These are phyloP conservation scores for Melinaea marsaeus DNA, from an alignment of 2,888 invertebrate genomes.

Conservation along the genomic window DNA sequence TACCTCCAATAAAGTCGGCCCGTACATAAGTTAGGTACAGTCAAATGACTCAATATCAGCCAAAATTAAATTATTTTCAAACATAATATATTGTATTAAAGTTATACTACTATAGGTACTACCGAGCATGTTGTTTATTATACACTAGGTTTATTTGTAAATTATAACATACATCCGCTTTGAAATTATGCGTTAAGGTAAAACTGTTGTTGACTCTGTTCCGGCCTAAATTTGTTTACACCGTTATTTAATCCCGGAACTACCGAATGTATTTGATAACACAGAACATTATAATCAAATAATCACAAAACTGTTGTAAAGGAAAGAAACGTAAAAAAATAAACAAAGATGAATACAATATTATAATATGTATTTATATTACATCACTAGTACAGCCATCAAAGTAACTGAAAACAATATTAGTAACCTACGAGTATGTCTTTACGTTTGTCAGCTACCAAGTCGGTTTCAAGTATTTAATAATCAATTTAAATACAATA, in stretches of 20 bases:
- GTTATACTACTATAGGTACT: neutral
- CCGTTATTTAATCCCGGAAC: constrained; percentile 17
- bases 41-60: too few species aligned
- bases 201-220: neutral
- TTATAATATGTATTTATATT: too few species aligned
- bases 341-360: too few species aligned
- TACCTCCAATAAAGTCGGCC: too few species aligned
- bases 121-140: neutral
- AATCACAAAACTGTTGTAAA: neutral
- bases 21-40: too few species aligned
- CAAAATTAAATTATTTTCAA: too few species aligned
- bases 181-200: neutral
- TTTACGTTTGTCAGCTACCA: too few species aligned
- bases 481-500: constrained; percentile 30
- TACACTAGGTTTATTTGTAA: neutral
- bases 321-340: neutral
- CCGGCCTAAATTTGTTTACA: constrained; percentile 15
- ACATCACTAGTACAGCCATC: too few species aligned
- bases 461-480: constrained; percentile 15
- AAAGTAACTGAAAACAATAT: too few species aligned
- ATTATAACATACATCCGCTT: neutral
- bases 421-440: too few species aligned
- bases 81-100: too few species aligned
- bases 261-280: constrained; percentile 4
- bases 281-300: constrained; percentile 2